These are phyloP conservation scores for Vulpes lagopus DNA, from an alignment of 2,113 vertebrate species.

Conservation along the genomic window DNA sequence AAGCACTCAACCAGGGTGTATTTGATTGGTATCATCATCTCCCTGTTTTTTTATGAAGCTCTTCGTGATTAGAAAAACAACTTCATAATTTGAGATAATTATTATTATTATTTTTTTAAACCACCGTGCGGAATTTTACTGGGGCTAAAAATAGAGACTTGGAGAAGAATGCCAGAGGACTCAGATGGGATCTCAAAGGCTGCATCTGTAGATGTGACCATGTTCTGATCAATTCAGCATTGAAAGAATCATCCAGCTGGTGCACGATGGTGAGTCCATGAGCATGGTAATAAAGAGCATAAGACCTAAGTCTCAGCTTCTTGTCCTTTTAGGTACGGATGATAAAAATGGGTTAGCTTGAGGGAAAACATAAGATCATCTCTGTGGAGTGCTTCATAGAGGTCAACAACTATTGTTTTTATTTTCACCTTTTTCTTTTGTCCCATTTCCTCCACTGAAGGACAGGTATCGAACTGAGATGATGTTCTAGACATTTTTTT, in stretches of 20 bases:
- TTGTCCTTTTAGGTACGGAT: background rate
- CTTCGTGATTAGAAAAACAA: background rate
- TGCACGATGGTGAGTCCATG: background rate
- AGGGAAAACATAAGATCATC: background rate
- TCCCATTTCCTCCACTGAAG: background rate
- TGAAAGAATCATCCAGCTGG: background rate
- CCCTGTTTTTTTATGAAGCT: background rate
- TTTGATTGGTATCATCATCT: background rate
- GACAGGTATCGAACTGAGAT: background rate
- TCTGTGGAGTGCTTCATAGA: background rate
- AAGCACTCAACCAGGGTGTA: background rate
- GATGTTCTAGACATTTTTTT: background rate
- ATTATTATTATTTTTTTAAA: background rate
- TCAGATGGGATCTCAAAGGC: background rate
- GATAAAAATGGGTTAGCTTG: background rate
- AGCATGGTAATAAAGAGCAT: background rate
- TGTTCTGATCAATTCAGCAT: rapidly evolving
- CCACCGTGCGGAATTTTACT: background rate
- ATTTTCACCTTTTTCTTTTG: background rate
- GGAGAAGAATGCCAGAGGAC: background rate
- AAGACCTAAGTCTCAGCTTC: background rate
- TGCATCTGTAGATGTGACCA: background rate
- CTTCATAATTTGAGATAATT: background rate
- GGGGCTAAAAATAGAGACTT: background rate
- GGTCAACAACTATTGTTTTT: background rate